phyloP scores from a whole-genome alignment of 2,888 invertebrate genomes.

The Phyllotreta cruciferae region DNA sequence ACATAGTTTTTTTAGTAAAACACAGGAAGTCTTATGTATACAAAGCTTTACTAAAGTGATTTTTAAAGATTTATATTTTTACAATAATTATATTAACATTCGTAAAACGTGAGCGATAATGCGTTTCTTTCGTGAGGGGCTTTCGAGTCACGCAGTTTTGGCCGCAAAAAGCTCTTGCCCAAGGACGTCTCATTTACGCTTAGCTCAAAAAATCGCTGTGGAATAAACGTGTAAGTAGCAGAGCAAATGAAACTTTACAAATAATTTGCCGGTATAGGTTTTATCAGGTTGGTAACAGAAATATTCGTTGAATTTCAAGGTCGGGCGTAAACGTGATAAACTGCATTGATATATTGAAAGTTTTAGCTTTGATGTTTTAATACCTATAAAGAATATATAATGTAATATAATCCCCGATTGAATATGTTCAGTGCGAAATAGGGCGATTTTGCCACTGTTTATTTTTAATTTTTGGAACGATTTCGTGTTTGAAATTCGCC shows the following conservation, averaged over 20 bases:
- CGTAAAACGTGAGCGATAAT: constrained; percentile 2
- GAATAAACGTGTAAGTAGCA: neutral
- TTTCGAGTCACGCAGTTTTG: constrained; percentile 3
- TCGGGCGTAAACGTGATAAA: neutral
- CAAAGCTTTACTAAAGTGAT: too few relatives aligned
- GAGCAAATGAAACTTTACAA: neutral
- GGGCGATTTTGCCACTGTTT: too few relatives aligned
- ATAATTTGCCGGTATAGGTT: neutral
- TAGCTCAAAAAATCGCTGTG: neutral
- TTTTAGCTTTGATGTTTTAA: too few relatives aligned
- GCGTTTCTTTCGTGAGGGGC: neutral
- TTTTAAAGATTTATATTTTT: too few relatives aligned
- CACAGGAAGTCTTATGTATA: too few relatives aligned
- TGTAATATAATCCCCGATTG: too few relatives aligned
- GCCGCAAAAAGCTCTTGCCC: neutral
- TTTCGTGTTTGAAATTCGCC: too few relatives aligned
- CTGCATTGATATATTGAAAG: neutral
- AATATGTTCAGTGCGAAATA: too few relatives aligned
- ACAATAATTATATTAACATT: too few relatives aligned
- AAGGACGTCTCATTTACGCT: neutral
- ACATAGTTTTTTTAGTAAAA: too few relatives aligned
- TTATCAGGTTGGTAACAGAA: neutral
- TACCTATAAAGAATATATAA: too few relatives aligned
- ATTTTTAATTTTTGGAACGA: too few relatives aligned
- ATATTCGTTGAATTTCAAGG: constrained; percentile 2